Conservation (phyloP, 2,797 vertebrate species). For the Amblyopsis hoosieri region DNA sequence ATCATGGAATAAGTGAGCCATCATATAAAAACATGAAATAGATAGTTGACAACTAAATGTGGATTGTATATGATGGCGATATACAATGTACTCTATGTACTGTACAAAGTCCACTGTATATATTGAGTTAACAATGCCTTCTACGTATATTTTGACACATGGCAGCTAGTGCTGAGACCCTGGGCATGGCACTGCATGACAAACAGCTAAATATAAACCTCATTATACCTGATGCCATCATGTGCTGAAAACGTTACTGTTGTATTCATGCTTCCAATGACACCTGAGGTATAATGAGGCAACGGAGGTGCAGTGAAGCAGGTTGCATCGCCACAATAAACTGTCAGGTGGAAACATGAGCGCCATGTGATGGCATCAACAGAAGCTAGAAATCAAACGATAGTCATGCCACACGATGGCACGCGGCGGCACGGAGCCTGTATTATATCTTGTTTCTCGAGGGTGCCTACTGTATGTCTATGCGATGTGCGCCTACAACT, state of each 20-base stretch:
- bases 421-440: slow-evolving; percentile 16
- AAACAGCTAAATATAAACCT: slow-evolving; percentile 68
- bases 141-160: slow-evolving; percentile 65
- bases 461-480: not conserved
- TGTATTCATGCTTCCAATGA: slow-evolving; percentile 48
- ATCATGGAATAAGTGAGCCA: no score
- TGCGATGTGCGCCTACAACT: no score
- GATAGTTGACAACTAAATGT: no score
- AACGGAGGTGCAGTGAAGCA: slow-evolving; percentile 53
- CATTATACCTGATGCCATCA: slow-evolving; percentile 56
- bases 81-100: no score
- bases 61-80: no score
- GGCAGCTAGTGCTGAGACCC: slow-evolving; percentile 53
- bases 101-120: not conserved
- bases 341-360: slow-evolving; percentile 62
- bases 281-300: slow-evolving; percentile 60
- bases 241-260: slow-evolving; percentile 10
- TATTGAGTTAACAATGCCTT: not conserved
- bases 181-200: slow-evolving; percentile 41
- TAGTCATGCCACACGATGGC: slow-evolving; percentile 38
- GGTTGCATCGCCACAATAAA: slow-evolving; percentile 57
- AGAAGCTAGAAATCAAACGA: slow-evolving; percentile 47
- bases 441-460: not conserved
- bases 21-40: no score
- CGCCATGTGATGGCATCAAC: slow-evolving; percentile 54